Evolutionary conservation across 2,888 invertebrate genomes (phyloP).

Genomic region (Ophion slaviceki): DNA sequence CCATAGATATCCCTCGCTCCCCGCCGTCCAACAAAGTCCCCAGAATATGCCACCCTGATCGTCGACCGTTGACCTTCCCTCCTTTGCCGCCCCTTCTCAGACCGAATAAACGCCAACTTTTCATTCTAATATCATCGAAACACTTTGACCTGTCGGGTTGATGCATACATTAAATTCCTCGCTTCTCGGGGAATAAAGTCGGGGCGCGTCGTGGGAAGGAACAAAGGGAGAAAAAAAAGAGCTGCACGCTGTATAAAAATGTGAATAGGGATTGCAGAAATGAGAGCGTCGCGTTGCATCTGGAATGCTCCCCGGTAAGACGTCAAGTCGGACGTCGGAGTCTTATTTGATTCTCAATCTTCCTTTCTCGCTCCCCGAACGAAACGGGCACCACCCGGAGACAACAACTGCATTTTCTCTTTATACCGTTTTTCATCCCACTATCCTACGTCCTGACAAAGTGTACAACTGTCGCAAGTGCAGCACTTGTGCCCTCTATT

Average conservation of each 20-base stretch:
- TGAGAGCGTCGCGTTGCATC: conserved; percentile 1
- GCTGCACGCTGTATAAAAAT: conserved; percentile 49
- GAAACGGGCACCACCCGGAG: conserved; percentile 23
- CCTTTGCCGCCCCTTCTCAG: not conserved
- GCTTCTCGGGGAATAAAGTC: not conserved
- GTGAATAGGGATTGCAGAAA: conserved; percentile 37
- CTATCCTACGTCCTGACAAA: conserved; percentile 14
- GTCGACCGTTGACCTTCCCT: not conserved
- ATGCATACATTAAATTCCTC: conserved; percentile 38
- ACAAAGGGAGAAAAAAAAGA: conserved; percentile 17
- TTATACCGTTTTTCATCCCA: not conserved
- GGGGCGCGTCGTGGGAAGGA: not conserved
- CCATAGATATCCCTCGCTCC: not conserved
- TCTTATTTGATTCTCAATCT: conserved; percentile 58
- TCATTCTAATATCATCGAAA: conserved; percentile 15
- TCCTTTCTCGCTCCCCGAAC: conserved; percentile 49
- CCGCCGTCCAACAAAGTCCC: not conserved
- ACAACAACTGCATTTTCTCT: conserved; percentile 28
- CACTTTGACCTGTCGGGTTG: not conserved
- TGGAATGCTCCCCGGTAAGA: conserved; percentile 13
- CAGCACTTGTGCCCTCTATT: conserved; percentile 5
- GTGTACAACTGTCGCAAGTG: conserved; percentile 20
- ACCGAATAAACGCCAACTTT: conserved; percentile 21
- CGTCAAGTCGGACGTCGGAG: conserved; percentile 38
- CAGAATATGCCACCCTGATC: not conserved